Evolutionary conservation across 2,888 invertebrate genomes (phyloP), one percentile per base, ranked within the genome.

Genomic region (Calameuta idolon): DNA sequence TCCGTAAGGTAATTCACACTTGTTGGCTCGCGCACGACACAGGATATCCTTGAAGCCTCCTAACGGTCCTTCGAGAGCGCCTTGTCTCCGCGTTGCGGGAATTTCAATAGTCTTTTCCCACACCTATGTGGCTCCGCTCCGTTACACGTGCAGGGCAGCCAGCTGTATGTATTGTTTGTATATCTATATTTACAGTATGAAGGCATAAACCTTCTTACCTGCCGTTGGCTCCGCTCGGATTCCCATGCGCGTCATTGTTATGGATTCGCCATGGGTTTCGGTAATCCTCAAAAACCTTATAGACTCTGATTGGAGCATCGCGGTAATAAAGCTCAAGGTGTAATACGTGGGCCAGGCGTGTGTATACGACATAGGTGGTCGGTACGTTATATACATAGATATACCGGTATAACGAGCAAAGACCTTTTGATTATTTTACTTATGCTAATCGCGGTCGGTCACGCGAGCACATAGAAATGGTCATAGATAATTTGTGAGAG

Each of bases 31-130:
- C 87, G 88, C 85, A 85, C 86, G 89, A 89, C 90, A 88, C 90
- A 88, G 89, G 91, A 90, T 90, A 90, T 90, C 90, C 90, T 89
- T 88, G 89, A 90, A 89, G 87, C 88, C 88, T 85, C 83, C 85
- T 90, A 90, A 90, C 89, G 89, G 89, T 88, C 85, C 84, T 84
- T 35, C 79, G 82, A 68, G 75, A 77, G 77, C 81, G 77, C 76
- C 77, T 75, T 71, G 77, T 77, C 81, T 83, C 76, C 81, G 81
- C 75, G 82, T 34, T 76, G 78, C 82, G 85, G 84, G 84, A 86
- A 86, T 83, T 85, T 82, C 85, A 85, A 83, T 84, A 85, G 85
- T 83, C 85, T 88, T 90, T 89, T 89, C 90, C 86, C 89, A 89
- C 87, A 86, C 81, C 81, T 79, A 78, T 34, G 77, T 75, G 68